Percentiles rank a stretch among this genome's conserved stretches.
Conservation (phyloP, 2,888 invertebrate species). For the Rhagophthalmus giganteus region DNA sequence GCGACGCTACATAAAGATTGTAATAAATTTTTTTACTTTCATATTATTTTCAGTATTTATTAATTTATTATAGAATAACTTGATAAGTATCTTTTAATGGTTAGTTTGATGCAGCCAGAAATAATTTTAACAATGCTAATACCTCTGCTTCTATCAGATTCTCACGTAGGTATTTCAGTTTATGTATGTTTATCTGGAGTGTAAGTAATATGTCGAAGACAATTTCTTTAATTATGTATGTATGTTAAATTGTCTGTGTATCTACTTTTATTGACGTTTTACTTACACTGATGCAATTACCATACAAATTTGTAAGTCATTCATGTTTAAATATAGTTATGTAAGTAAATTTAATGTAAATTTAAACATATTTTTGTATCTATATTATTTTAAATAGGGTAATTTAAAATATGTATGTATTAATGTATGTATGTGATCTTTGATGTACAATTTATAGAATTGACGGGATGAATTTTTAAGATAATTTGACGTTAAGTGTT, state of each 20-base stretch:
- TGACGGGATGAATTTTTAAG: conserved; percentile 18
- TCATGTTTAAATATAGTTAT: conserved; percentile 5
- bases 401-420: conserved; percentile 11
- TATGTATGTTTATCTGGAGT: no score
- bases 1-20: no score
- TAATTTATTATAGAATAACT: neutral
- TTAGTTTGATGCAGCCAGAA: no score
- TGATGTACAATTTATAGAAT: conserved; percentile 13
- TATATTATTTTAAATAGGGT: conserved; percentile 17
- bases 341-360: conserved; percentile 19
- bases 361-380: conserved; percentile 20
- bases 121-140: no score
- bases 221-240: neutral
- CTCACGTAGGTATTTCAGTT: no score
- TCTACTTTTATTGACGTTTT: conserved; percentile 2
- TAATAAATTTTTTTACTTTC: neutral
- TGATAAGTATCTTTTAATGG: no score
- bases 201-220: conserved; percentile 11
- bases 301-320: conserved; percentile 25
- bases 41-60: neutral
- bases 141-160: no score
- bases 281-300: conserved; percentile 16
- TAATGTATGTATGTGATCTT: conserved; percentile 11
- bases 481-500: neutral
- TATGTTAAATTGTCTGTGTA: neutral